Percentiles rank a stretch among this genome's conserved stretches.
phyloP scores from a whole-genome alignment of 2,888 invertebrate species.

The Panopea generosa region DNA sequence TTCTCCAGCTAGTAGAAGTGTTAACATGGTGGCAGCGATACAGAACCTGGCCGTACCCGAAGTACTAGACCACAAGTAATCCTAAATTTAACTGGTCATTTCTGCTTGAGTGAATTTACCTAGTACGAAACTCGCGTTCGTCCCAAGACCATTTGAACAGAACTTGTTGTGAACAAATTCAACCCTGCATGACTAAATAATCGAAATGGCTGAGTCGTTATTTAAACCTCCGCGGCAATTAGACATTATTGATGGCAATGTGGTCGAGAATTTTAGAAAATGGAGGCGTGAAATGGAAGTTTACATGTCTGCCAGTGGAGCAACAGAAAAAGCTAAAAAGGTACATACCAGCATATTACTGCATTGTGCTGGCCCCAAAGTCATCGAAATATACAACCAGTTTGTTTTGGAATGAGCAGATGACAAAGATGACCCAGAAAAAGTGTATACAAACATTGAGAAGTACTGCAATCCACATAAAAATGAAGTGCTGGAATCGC shows the following conservation, averaged over 20 bases:
- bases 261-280: conserved; percentile 19
- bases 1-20: too few relatives aligned
- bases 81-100: too few relatives aligned
- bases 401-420: conserved; percentile 27
- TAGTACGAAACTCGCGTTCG: too few relatives aligned
- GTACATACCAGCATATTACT: conserved; percentile 23
- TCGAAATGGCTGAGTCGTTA: conserved; percentile 27
- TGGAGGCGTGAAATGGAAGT: conserved; percentile 34
- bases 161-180: too few relatives aligned
- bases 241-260: conserved; percentile 24
- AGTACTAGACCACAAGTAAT: too few relatives aligned
- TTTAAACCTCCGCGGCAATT: conserved; percentile 27
- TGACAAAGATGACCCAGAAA: conserved; percentile 30
- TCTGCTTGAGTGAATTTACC: too few relatives aligned
- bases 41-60: background rate
- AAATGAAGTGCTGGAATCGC: conserved; percentile 55
- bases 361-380: conserved; percentile 34
- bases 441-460: conserved; percentile 41
- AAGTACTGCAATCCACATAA: conserved; percentile 54
- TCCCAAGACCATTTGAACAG: too few relatives aligned
- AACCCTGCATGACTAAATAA: too few relatives aligned
- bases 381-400: conserved; percentile 44
- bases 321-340: conserved; percentile 14
- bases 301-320: conserved; percentile 32
- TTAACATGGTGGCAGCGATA: conserved; percentile 16